Evolutionary conservation across 2,888 invertebrate species (phyloP), one percentile per base, ranked within the genome.

Genomic region (Drosophila imparisetae): DNA sequence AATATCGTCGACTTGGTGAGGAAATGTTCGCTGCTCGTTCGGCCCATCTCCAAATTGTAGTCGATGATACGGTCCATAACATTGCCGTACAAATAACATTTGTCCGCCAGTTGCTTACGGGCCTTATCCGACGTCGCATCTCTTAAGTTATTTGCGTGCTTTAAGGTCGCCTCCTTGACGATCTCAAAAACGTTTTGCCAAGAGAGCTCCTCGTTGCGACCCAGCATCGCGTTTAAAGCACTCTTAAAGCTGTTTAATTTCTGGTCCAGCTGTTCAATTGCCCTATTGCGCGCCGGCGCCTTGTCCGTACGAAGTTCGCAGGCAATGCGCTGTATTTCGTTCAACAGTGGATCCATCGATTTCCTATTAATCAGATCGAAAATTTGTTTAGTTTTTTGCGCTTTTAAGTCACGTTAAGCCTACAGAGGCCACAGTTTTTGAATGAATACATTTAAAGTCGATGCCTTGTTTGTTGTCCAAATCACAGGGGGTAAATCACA

Each of bases 21-120:
- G 15, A 92, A 89, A 50, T 90, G 86, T 6, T 75, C 81, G 11
- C 15, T 45, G 11, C 50, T 52, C 1, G 29, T 24, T 24, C 52
- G 57, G 11, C 81, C 87, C 32, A 77, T 84, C 70, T 92, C 93
- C 52, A 91, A 66, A 67, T 91, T 91, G 34, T 86, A 90, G n/a
- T 92, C 89, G 4, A 92, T 81, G 4, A 92, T 67, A 59, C 91
- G 91, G n/a, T 83, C 88, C 6, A 92, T 65, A 18, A 90, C 85
- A 42, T 90, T 87, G 36, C 79, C 82, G 38, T 84, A 92, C 11
- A 92, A 61, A 63, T 89, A 80, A 34, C 85, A 90, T 58, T 91
- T 91, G 50, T 90, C 91, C 4, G 79, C 73, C 66, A 92, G 66
- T 2, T 89, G 73, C 64, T 91, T 90, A 15, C 71, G 73, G 2